phyloP scores from a whole-genome alignment of 1,140 invertebrate genomes.

The Lepeophtheirus salmonis region DNA sequence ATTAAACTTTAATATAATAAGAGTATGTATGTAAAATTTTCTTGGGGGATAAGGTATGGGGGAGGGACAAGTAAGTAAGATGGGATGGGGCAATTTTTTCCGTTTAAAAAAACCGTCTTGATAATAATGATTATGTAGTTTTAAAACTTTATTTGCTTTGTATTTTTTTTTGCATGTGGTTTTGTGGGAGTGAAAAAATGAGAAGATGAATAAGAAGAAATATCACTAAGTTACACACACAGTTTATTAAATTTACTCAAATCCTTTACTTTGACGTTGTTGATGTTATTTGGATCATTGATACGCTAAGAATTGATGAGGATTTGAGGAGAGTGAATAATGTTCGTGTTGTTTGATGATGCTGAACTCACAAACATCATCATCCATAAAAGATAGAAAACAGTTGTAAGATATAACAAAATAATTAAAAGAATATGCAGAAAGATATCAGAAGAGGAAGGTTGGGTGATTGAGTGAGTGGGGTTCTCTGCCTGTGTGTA shows the following conservation, averaged over 20 bases:
- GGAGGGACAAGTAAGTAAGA: background rate
- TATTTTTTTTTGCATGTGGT: too few relatives aligned
- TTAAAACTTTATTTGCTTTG: too few relatives aligned
- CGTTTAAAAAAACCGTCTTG: too few relatives aligned
- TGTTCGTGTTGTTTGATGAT: background rate
- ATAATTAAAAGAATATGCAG: background rate
- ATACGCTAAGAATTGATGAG: too few relatives aligned
- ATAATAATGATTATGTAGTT: background rate
- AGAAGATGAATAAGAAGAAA: background rate
- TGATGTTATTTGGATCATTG: background rate
- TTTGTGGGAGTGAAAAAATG: background rate
- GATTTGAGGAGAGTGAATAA: too few relatives aligned
- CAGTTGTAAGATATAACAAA: background rate
- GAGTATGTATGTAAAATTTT: background rate
- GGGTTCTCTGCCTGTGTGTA: too few relatives aligned
- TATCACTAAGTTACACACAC: background rate
- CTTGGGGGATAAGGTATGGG: background rate
- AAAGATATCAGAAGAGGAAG: background rate
- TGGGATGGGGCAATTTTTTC: too few relatives aligned
- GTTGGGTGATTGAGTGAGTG: too few relatives aligned
- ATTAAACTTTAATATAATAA: background rate
- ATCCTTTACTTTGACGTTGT: background rate
- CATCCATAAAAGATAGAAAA: background rate
- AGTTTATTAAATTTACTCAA: background rate
- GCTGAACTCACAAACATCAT: background rate